These are phyloP conservation scores for Artemisiospiza belli DNA, from an alignment of 2,113 vertebrate species.

Conservation along the genomic window DNA sequence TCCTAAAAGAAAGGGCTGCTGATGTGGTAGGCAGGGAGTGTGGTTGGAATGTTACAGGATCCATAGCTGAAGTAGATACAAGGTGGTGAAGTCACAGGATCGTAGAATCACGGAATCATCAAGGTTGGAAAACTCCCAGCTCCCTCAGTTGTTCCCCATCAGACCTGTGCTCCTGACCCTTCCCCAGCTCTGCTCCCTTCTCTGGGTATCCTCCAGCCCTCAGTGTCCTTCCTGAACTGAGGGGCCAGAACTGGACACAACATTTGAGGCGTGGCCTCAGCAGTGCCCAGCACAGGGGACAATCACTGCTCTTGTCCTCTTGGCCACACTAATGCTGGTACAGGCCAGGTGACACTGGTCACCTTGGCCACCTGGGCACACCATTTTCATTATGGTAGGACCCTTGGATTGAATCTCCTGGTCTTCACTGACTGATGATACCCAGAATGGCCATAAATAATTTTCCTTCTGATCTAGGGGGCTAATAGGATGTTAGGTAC, in stretches of 20 bases:
- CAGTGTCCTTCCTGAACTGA: not conserved
- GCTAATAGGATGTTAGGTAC: not conserved
- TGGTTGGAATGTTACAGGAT: not conserved
- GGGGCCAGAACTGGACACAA: not conserved
- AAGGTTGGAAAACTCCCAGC: not conserved
- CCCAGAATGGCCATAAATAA: accelerated
- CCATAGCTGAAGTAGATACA: not conserved
- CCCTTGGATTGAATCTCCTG: not conserved
- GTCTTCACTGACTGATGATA: not conserved
- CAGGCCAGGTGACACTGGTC: not conserved
- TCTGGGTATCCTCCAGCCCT: not conserved
- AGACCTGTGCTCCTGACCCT: not conserved
- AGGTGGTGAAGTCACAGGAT: not conserved
- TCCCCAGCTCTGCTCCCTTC: accelerated
- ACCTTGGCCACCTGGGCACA: not conserved
- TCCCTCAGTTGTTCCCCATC: not conserved
- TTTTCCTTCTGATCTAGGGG: not conserved
- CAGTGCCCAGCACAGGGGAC: not conserved
- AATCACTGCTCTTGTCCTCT: not conserved
- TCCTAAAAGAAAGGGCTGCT: not conserved
- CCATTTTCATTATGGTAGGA: not conserved
- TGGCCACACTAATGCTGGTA: not conserved
- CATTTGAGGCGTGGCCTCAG: not conserved
- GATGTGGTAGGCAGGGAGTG: accelerated
- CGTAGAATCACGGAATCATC: not conserved